Base-by-base conservation (phyloP, 2,797 vertebrate species). In the Myotis daubentonii region DNA sequence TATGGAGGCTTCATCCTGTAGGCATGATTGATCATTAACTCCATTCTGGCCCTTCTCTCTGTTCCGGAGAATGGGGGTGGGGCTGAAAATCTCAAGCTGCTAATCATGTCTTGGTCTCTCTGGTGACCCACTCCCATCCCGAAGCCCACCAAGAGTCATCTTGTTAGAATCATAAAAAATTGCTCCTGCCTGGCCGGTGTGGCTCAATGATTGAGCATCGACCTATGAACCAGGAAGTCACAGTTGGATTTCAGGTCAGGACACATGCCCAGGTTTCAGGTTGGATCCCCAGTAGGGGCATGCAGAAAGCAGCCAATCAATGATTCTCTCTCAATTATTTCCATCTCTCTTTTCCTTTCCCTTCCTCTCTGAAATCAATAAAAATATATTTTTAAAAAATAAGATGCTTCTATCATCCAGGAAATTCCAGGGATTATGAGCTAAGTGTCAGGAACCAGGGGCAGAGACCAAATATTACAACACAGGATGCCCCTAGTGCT, bases 61-160 rank as follows among this genome's bases (percentile, higher is more conserved):
- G 53, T 55, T 74, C 75, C 44, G 44, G 44, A 72, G 65, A 53
- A 1, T 62, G 74, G 19, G 38, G 8, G 7, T 10, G 4, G n/a
- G 23, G 65, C 53, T 93, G 57, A 66, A 81, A 82, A 81, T 66
- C 25, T 30, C 30, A 47, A 41, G 47, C 36, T 82, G n/a, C 76
- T 36, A 22, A 41, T 47, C 62, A 57, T 3, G n/a, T 8, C 44
- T 74, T 81, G 57, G 30, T 74, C 10, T 72, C 62, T 87, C 91
- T 53, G 6, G 25, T 49, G 25, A 62, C 10, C 33, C 33, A 1
- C n/a, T 22, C 41, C 44, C 11, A 23, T 8, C 68, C 55, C 51
- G 68, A 9, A 78, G 75, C 15, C 57, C 22, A 17, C 6, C 38
- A 20, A 85, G 38, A 47, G 68, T 53, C 75, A 65, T 15, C 20